Evolutionary conservation across 2,888 invertebrate species (phyloP), one percentile per base, ranked within the genome.

Genomic region (Petrolisthes manimaculis): DNA sequence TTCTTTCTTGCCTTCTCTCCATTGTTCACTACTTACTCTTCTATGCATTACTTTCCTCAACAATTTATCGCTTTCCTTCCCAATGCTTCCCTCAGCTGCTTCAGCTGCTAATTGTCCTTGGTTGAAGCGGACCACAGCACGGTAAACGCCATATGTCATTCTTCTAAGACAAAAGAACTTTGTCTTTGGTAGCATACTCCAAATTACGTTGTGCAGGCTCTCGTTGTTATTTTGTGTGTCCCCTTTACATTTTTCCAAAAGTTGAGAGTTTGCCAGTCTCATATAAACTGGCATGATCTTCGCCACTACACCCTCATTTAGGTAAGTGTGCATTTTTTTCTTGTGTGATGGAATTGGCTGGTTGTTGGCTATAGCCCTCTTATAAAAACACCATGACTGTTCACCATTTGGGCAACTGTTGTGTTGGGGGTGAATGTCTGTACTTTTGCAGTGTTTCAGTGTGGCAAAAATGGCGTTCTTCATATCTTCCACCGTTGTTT

Each of bases 371-470:
- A 83, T 18, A 51, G 83, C 83, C 67, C 83, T 56, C 51, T 83
- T 67, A 51, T 83, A 83, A 14, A 67, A 67, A 18, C 83, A 83
- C 83, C 83, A 83, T 0, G 83, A 83, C 18, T 37, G 24, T 83
- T 24, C 37, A 9, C 83, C 83, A 83, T 83, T 69, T 83, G 69
- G 61, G 69, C 83, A 83, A 5, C 21, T 61, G 21, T 5, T 67
- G 51, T 81, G 81, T 24, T 81, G 81, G n/a, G 81, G 81, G 5
- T 81, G 21, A 5, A 37, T 54, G 56, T 81, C 55, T 6, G 81
- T 81, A 55, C 81, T 81, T 81, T 18, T 6, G 51, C 81, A 67
- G 18, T 83, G 67, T 4, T 18, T 67, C 14, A 83, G 83, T 24
- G 83, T 83, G 18, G 61, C 83, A 67, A 37, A 83, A 67, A 83